Base-by-base conservation (phyloP, 2,113 vertebrate genomes). In the Callocephalon fimbriatum region DNA sequence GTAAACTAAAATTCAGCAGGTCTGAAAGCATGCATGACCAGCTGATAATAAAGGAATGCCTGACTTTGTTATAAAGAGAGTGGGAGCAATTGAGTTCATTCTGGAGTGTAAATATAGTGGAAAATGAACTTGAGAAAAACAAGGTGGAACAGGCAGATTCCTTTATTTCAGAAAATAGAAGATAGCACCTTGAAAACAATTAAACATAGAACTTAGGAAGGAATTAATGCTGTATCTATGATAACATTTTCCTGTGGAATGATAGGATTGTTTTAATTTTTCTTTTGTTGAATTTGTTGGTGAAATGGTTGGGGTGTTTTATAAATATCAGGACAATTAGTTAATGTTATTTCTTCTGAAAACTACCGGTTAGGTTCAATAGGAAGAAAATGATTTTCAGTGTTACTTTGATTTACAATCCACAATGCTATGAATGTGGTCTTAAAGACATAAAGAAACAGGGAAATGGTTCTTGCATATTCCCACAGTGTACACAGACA, bases 171-270 rank as follows among this genome's bases (percentile, higher is more conserved):
- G 42, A 80, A 81, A 54, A 87, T 1, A 42, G 32, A 84, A 78
- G 25, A 54, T 50, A 82, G 45, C 6, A 68, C 1, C 29, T 59
- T n/a, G 25, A 84, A 89, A 80, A 45, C 8, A 67, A 85, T 56
- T 79, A 94, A 91, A 93, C 83, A 50, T 18, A 58, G 12, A 82
- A 29, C 1, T 2, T 54, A 47, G 15, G 23, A 78, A 63, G 5
- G 8, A 95, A 95, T 93, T 91, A 86, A 59, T 61, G 26, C 15
- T 92, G n/a, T 83, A 66, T 29, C 42, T 93, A 76, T 54, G 31
- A 67, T 87, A 90, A 95, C 90, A 91, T 94, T 93, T 96, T 92
- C 81, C 47, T 92, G 32, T 87, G 45, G 47, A 66, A 94, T 67
- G 35, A 26, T 58, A 53, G 6, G 8, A 32, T 42, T 66, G 7